Percentiles rank a stretch among this genome's conserved stretches.
Conservation (phyloP, 2,888 invertebrate species). For the Scaeva pyrastri region DNA sequence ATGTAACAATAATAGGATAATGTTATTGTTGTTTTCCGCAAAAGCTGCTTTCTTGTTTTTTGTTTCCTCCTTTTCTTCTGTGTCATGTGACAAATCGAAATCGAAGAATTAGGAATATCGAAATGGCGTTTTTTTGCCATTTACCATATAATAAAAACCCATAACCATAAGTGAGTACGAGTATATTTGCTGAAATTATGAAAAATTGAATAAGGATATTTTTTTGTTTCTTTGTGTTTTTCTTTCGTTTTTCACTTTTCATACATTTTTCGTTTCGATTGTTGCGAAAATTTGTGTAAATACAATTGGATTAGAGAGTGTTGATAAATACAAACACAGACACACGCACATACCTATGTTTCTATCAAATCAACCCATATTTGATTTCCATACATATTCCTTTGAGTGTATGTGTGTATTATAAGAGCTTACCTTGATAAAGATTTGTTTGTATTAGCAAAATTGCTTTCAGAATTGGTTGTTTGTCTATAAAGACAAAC, state of each 20-base stretch:
- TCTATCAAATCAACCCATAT: background rate
- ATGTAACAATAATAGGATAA: slow-evolving; percentile 33
- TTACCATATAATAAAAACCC: background rate
- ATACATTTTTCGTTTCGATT: background rate
- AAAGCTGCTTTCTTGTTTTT: background rate
- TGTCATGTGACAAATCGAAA: slow-evolving; percentile 24
- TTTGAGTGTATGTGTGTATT: background rate
- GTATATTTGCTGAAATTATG: slow-evolving; percentile 24
- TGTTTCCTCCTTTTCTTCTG: background rate
- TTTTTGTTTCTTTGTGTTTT: background rate
- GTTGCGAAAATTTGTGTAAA: slow-evolving; percentile 19
- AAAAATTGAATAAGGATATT: slow-evolving; percentile 23
- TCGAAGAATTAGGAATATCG: slow-evolving; percentile 15
- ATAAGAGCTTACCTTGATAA: background rate
- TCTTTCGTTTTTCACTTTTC: background rate
- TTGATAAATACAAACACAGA: slow-evolving; percentile 11
- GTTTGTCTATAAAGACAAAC: slow-evolving; percentile 16
- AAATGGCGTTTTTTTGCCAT: background rate
- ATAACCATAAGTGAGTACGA: background rate
- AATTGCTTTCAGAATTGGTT: slow-evolving; percentile 15
- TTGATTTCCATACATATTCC: background rate
- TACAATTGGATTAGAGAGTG: slow-evolving; percentile 22
- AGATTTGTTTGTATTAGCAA: slow-evolving; percentile 24
- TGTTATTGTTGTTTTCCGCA: slow-evolving; percentile 18
- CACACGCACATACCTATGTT: background rate